Evolutionary conservation across 2,797 vertebrate species (phyloP).

Genomic region (Darevskia mixta): DNA sequence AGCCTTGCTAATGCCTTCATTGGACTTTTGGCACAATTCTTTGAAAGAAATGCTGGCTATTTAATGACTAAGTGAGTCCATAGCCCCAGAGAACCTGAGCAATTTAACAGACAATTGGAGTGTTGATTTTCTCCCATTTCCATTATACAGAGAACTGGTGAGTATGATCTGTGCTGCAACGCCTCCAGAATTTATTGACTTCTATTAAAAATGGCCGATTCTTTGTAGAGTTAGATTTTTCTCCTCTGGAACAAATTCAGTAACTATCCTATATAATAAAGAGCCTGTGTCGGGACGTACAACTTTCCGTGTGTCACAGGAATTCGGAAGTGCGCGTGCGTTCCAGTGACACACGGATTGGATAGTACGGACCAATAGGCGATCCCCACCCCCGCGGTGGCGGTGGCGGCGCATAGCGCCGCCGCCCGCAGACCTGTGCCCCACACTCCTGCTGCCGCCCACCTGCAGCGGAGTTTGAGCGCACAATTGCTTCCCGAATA

Average conservation of each 20-base stretch:
- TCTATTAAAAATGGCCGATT: not conserved
- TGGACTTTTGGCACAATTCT: not conserved
- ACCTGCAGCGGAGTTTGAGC: no score
- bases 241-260: not conserved
- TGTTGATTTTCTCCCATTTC: not conserved
- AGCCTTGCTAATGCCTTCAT: not conserved
- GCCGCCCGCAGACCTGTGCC: no score
- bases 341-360: no score
- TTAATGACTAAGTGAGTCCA: conserved; percentile 18
- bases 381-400: no score
- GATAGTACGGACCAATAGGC: no score
- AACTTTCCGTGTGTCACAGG: no score
- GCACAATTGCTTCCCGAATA: no score
- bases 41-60: not conserved
- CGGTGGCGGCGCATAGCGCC: no score
- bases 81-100: not conserved
- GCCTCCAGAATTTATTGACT: not conserved
- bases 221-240: not conserved
- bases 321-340: no score
- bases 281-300: no score
- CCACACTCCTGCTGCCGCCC: no score
- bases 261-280: not conserved
- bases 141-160: not conserved
- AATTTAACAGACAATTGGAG: not conserved
- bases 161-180: not conserved